These are phyloP conservation scores for Rhinogobius similis DNA, from an alignment of 2,113 vertebrate genomes.

Conservation along the genomic window DNA sequence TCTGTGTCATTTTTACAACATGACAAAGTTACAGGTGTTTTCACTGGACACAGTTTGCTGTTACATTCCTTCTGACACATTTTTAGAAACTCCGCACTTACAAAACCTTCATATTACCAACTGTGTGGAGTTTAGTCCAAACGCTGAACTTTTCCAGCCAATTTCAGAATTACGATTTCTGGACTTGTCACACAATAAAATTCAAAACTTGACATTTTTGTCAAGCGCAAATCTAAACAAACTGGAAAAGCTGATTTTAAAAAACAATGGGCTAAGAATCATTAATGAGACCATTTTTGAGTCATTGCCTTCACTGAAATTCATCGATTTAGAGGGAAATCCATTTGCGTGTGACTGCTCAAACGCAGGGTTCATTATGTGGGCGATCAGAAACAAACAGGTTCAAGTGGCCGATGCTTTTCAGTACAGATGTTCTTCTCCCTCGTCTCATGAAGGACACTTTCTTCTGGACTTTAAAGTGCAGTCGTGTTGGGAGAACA, in stretches of 20 bases:
- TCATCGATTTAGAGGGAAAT: slow-evolving; percentile 70
- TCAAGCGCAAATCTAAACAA: slow-evolving; percentile 49
- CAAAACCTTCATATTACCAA: neutral
- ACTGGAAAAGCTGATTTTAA: slow-evolving; percentile 61
- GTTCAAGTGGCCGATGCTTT: slow-evolving; percentile 73
- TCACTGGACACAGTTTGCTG: neutral
- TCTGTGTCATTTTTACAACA: neutral
- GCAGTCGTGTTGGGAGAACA: slow-evolving; percentile 41
- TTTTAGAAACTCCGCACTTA: neutral
- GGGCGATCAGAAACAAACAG: slow-evolving; percentile 41
- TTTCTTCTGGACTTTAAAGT: slow-evolving; percentile 61
- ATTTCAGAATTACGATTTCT: neutral
- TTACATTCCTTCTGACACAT: neutral
- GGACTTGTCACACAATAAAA: neutral
- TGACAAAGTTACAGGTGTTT: neutral
- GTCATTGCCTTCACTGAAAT: slow-evolving; percentile 59
- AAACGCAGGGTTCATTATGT: slow-evolving; percentile 70
- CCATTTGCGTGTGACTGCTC: slow-evolving; percentile 74
- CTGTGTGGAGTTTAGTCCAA: neutral
- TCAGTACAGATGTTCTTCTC: slow-evolving; percentile 72
- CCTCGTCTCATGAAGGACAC: slow-evolving; percentile 37
- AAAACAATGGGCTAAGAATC: slow-evolving; percentile 58
- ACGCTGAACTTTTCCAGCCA: neutral
- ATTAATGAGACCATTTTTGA: slow-evolving; percentile 37
- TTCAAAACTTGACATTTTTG: slow-evolving; percentile 72